A percentile compares a stretch with the other conserved stretches of the same genome.
Evolutionary conservation across 2,797 vertebrate species (phyloP).

Genomic region (Anisognathus igniventris): DNA sequence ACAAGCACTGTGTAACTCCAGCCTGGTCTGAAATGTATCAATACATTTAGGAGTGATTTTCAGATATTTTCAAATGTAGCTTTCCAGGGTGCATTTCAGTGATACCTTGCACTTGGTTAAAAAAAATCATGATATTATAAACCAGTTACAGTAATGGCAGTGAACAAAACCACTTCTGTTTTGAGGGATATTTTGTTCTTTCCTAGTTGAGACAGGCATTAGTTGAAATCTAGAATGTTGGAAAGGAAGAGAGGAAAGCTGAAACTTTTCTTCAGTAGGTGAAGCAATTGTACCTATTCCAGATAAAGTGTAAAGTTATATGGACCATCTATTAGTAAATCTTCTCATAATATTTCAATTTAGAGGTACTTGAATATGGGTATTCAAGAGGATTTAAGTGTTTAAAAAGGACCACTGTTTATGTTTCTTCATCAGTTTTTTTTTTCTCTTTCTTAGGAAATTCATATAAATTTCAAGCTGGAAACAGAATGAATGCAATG

Average conservation of each 20-base stretch:
- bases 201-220: background rate
- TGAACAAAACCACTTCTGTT: background rate
- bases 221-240: background rate
- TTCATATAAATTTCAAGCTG: conserved; percentile 98
- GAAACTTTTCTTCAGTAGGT: background rate
- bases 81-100: background rate
- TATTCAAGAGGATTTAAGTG: background rate
- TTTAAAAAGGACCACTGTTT: background rate
- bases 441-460: conserved; percentile 80
- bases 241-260: background rate
- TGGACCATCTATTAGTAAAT: background rate
- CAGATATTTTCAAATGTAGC: background rate
- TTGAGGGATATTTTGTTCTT: background rate
- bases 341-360: background rate
- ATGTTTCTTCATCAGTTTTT: background rate
- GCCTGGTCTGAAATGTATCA: background rate
- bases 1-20: background rate
- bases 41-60: background rate
- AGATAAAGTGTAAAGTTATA: background rate
- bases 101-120: background rate
- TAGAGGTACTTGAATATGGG: background rate
- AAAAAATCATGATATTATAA: background rate
- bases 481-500: conserved; percentile 90
- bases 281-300: background rate
- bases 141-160: background rate